Base-by-base conservation (phyloP, 2,888 invertebrate genomes). In the Petrolisthes cinctipes region DNA sequence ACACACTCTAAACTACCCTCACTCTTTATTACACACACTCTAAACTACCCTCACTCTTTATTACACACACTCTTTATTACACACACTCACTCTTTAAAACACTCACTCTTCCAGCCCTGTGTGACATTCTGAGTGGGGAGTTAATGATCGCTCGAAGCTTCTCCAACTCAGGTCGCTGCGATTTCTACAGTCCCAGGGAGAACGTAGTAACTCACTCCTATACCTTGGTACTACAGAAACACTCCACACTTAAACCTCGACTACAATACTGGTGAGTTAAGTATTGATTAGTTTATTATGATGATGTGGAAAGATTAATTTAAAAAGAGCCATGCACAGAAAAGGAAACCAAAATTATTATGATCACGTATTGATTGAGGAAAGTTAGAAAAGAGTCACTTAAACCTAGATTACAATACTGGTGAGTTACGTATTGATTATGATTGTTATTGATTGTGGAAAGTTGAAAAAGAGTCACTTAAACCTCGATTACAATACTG, bases 191-290 rank as follows among this genome's bases (percentile, higher is more conserved):
- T 53, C 86, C 86, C 3, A 54, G 83, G 9, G 79, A 87, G 61
- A 87, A 79, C 73, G 80, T 87, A 7, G 86, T 87, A 14, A 87
- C 86, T 20, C 86, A 87, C 61, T 83, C 86, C 1, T 87, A 83
- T 71, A 83, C 83, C 5, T 20, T 87, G 57, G 80, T 83, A 20
- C 57, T 87, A 23, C 78, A 83, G 80, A 83, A 80, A 57, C 57
- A 56, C 20, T 87, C 86, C 17, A 68, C 80, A 1, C 71, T 87
- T 5, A 83, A 23, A 20, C 23, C 53, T 4, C n/a, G 57, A 4
- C 5, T 83, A 4, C 83, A 79, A 66, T 87, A 78, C 73, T 87
- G 86, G 86, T 87, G n/a, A 54, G 83, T 20, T 37, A 5, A 53
- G 4, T 37, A 23, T 23, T 17, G 20, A 20, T 71, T 56, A n/a